These are phyloP conservation scores for Bos indicus DNA, from an alignment of 2,113 vertebrate genomes.

Conservation along the genomic window DNA sequence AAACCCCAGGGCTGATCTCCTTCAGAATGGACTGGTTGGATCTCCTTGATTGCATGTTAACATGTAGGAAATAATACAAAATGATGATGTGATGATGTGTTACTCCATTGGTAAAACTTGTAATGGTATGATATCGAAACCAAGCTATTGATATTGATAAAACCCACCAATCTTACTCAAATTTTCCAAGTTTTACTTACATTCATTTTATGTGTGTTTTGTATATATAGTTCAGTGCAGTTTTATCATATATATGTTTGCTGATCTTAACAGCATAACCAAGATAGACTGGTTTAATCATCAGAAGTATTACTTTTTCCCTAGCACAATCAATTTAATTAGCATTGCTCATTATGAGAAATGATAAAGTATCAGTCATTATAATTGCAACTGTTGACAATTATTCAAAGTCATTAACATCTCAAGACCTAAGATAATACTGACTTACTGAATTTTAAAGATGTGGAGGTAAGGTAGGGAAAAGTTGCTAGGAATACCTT, in stretches of 20 bases:
- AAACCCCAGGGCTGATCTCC: too few species aligned
- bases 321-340: conserved; percentile 86
- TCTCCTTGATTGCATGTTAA: neutral
- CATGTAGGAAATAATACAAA: neutral
- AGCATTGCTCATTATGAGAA: conserved; percentile 85
- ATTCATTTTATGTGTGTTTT: neutral
- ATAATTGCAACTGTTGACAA: conserved; percentile 86
- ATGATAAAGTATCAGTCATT: conserved; percentile 89
- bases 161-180: neutral
- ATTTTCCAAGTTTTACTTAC: neutral
- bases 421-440: conserved; percentile 79
- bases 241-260: neutral
- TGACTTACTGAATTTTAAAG: conserved; percentile 73
- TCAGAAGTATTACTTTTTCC: neutral
- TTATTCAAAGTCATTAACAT: conserved; percentile 87
- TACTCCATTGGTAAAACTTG: neutral
- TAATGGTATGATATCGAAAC: neutral
- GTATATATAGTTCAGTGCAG: neutral
- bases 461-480: conserved; percentile 37
- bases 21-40: too few species aligned
- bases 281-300: neutral
- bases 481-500: conserved; percentile 26
- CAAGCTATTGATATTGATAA: neutral
- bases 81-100: neutral
- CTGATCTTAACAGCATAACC: neutral